Base-by-base conservation (phyloP, 30 jellyfish, hydroid and myxozoan genomes). In the Aurelia sp. region DNA sequence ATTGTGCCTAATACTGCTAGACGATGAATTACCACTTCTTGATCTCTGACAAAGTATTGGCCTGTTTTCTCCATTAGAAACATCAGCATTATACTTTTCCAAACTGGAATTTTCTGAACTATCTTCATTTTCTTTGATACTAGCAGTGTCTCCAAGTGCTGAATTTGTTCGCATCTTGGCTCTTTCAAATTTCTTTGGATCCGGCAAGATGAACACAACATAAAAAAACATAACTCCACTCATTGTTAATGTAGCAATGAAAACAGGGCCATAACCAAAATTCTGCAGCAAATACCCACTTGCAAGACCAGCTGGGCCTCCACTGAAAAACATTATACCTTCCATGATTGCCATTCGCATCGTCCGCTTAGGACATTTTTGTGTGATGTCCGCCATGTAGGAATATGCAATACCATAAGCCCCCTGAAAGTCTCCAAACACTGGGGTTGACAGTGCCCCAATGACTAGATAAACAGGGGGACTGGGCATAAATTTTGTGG, bases 281-380 rank as follows among this genome's bases (percentile, higher is more conserved):
- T 69, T 66, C 57, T 94, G 90, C 16, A 89, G 82, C 71, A 89
- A 73, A 67, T 58, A 89, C 13, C 97, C 99, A 17, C 96, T 61
- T 10, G 84, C 70, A 22, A 94, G 84, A 16, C 96, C 97, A 18
- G 97, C 96, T 9, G 97, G 97, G 4, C 88, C 95, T 4, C 96
- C 97, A 33, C 95, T 90, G 40, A 79, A 71, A 81, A 81, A 94
- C 79, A 89, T 73, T 52, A 97, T 64, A 3, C 97, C 95, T 48
- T 94, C 99, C 19, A 89, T 57, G 57, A 86, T 71, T 16, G 99
- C 95, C 97, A 94, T 84, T 19, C 99, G 73, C 96, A 85, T 78
- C 22, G 99, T 94, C 27, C 99, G 69, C 52, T 89, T 70, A n/a
- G 93, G 76, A 41, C 59, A 64, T 41, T 82, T 57, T 53, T 94